Evolutionary conservation across 2,888 invertebrate genomes (phyloP).

Genomic region (Rhogogaster chlorosoma): DNA sequence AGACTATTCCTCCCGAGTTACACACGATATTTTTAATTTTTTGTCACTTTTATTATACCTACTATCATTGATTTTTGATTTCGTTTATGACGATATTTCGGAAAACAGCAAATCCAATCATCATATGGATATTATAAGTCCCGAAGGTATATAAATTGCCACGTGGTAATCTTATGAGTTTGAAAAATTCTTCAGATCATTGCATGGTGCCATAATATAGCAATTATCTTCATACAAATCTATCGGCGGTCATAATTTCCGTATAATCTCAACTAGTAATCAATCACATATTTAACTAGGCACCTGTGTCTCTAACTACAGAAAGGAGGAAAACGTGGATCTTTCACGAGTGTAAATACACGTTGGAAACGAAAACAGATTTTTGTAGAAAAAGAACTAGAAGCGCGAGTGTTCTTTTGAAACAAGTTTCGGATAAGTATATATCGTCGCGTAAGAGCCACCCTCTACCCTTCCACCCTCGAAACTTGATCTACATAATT

Average conservation of each 20-base stretch:
- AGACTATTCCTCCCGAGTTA: too few relatives aligned
- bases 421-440: too few relatives aligned
- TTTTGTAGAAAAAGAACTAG: not conserved
- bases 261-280: too few relatives aligned
- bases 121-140: not conserved
- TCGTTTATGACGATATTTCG: too few relatives aligned
- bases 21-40: too few relatives aligned
- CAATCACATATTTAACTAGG: not conserved
- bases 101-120: not conserved
- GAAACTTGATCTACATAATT: not conserved
- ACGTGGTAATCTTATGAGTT: not conserved
- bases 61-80: too few relatives aligned
- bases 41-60: too few relatives aligned
- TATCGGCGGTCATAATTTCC: too few relatives aligned
- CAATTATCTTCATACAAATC: too few relatives aligned
- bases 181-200: not conserved
- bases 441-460: too few relatives aligned
- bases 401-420: too few relatives aligned
- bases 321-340: not conserved
- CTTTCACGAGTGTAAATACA: not conserved
- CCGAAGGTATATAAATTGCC: not conserved
- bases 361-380: not conserved
- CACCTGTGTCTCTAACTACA: not conserved
- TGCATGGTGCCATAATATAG: too few relatives aligned
- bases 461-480: not conserved